Evolutionary conservation across 2,888 invertebrate species (phyloP), one percentile per base, ranked within the genome.

Genomic region (Rotaria sp.): DNA sequence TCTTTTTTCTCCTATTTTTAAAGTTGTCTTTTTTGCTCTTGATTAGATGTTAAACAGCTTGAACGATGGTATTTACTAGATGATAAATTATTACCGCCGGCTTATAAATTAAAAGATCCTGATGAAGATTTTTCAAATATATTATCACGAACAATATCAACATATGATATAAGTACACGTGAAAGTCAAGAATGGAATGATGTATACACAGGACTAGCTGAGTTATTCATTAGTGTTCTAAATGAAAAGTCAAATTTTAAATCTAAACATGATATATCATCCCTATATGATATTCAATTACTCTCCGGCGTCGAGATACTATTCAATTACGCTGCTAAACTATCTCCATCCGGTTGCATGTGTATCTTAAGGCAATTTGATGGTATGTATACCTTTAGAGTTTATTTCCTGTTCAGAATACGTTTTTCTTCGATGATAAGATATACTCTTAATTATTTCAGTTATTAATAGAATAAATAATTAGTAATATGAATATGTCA

Each of bases 81-180:
- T 41, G 84, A 84, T 30, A 55, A 55, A 59, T 38, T 55, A 57
- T 57, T 26, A 38, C 55, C 55, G 26, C 38, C 55, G 24, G 45
- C 45, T 4, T 84, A 57, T n/a, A 84, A 84, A 84, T 18, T 84
- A 38, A 84, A 84, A 84, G 26, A 55, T 55, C 57, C 57, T n/a
- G 84, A 84, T 41, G 84, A 84, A 26, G 84, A 84, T 13, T 57
- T 50, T 55, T 11, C 35, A 3, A 48, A 84, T 84, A 38, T 84
- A 11, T 52, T 80, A 80, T 80, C 67, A 35, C 67, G 67, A 35
- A 35, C 67, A 67, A 11, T 15, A 18, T 67, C 67, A 67, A 67
- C 67, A 30, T 67, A 35, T 35, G 67, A 67, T 67, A 38, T 35
- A n/a, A 67, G 67, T 38, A 30, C 38, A 35, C 67, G 67, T 18